Evolutionary conservation across 2,888 invertebrate species (phyloP), one percentile per base, ranked within the genome.

Genomic region (Clanis bilineata): DNA sequence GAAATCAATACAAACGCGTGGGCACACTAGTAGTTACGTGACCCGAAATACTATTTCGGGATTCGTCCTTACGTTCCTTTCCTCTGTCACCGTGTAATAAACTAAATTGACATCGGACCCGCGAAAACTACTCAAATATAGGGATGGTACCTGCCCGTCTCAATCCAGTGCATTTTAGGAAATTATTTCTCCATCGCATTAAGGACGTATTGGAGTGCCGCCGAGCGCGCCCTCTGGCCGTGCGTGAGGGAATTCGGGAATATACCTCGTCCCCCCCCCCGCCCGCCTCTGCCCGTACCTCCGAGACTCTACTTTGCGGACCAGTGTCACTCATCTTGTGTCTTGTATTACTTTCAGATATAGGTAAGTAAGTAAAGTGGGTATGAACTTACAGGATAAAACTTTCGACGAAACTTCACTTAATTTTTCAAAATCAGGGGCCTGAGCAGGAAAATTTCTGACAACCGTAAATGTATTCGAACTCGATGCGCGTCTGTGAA

Each of bases 101-200:
- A 85, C 73, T 77, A 86, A 85, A 88, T 85, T 85, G 88, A 85
- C 81, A 77, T 82, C 74, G 71, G 70, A 41, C 72, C 77, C 73
- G 71, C 72, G 80, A 81, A 80, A 85, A 87, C 85, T 87, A 86
- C 88, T 87, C 85, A 77, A 82, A 86, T 83, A 74, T 73, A 66
- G 32, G 63, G 70, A 72, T 72, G 73, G 71, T 70, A 74, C 76
- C 73, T 78, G 73, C 70, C 71, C 79, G 70, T 82, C 84, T 83
- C 86, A 85, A 86, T 82, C 82, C 85, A 82, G 72, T 88, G 87
- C 89, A 88, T 89, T 88, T 88, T 85, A 82, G 86, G 79, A 86
- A 88, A 88, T 88, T 86, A 88, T 88, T 86, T 86, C 85, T 79
- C 83, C 85, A 87, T 85, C 85, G 84, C 84, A 88, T 88, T 86